A percentile compares a stretch with the other conserved stretches of the same genome.
These are phyloP conservation scores for Calcarius ornatus DNA, from an alignment of 2,113 vertebrate genomes.

Conservation along the genomic window DNA sequence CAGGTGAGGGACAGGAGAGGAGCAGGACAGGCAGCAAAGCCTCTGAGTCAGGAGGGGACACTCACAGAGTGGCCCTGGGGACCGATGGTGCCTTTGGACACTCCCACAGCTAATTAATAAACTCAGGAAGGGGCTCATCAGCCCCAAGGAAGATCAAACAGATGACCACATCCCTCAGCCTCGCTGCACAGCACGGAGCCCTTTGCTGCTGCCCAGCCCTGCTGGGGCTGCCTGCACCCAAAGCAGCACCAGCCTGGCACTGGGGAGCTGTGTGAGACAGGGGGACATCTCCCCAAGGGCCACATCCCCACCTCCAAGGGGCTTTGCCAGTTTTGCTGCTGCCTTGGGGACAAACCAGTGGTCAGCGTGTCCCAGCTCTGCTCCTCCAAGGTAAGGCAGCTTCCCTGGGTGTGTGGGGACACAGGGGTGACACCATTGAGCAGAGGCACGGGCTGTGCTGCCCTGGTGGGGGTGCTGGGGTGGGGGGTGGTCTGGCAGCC, in stretches of 20 bases:
- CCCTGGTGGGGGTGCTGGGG: background rate
- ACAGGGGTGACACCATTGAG: fast-evolving
- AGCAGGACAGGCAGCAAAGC: background rate
- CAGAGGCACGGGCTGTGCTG: background rate
- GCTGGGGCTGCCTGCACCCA: fast-evolving
- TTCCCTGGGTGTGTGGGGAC: background rate
- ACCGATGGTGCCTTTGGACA: background rate
- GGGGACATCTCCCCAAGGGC: fast-evolving
- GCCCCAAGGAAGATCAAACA: background rate
- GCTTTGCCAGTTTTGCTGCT: background rate
- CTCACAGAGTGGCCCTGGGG: background rate
- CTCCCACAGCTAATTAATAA: background rate
- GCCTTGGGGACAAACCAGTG: background rate
- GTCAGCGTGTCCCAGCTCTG: background rate
- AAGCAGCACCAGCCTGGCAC: background rate
- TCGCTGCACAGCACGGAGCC: fast-evolving
- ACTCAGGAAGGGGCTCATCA: background rate
- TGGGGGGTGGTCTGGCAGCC: fast-evolving
- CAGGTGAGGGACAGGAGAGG: background rate
- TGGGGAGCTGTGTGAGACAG: fast-evolving
- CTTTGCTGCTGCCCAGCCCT: background rate
- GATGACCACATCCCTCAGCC: background rate
- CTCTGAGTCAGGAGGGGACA: slow-evolving; percentile 36
- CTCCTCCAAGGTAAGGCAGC: background rate
- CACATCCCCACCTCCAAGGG: fast-evolving